These are phyloP conservation scores for Oscheius onirici DNA, from an alignment of 2,888 invertebrate genomes.

Conservation along the genomic window DNA sequence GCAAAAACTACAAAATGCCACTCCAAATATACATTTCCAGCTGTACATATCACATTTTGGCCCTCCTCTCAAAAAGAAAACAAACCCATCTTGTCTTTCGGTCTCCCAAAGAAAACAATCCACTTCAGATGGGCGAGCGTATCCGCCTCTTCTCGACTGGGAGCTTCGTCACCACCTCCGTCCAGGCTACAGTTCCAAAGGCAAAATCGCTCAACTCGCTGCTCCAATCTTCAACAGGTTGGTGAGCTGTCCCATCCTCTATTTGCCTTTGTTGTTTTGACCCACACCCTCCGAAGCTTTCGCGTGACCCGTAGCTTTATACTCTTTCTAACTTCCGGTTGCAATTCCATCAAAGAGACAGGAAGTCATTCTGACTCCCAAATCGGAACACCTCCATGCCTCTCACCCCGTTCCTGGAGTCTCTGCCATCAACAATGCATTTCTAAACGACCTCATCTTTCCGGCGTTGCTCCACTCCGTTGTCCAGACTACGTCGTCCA, in stretches of 20 bases:
- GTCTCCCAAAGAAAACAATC: not conserved
- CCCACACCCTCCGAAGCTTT: not conserved
- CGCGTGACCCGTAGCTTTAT: not conserved
- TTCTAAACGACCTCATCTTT: constrained; percentile 17
- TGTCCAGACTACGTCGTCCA: too few relatives aligned
- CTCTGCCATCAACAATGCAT: constrained; percentile 28
- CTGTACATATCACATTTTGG: not conserved
- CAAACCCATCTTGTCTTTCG: too few relatives aligned
- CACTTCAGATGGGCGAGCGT: constrained; percentile 58
- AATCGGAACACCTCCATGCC: too few relatives aligned
- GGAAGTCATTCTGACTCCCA: too few relatives aligned
- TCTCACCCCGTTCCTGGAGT: not conserved
- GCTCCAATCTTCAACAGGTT: constrained; percentile 34
- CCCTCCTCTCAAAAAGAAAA: not conserved
- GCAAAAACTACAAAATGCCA: not conserved
- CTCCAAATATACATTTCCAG: not conserved
- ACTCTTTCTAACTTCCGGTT: not conserved
- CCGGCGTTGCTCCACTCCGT: too few relatives aligned
- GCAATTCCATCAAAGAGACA: not conserved
- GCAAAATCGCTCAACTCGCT: constrained; percentile 52
- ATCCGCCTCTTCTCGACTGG: constrained; percentile 56
- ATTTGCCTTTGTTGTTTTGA: constrained; percentile 10
- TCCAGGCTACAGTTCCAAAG: constrained; percentile 35
- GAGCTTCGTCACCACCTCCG: constrained; percentile 50
- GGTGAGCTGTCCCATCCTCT: not conserved